A percentile compares a stretch with the other conserved stretches of the same genome.
These are phyloP conservation scores for Caenorhabditis imperialis DNA, from an alignment of 2,888 invertebrate genomes.

Conservation along the genomic window DNA sequence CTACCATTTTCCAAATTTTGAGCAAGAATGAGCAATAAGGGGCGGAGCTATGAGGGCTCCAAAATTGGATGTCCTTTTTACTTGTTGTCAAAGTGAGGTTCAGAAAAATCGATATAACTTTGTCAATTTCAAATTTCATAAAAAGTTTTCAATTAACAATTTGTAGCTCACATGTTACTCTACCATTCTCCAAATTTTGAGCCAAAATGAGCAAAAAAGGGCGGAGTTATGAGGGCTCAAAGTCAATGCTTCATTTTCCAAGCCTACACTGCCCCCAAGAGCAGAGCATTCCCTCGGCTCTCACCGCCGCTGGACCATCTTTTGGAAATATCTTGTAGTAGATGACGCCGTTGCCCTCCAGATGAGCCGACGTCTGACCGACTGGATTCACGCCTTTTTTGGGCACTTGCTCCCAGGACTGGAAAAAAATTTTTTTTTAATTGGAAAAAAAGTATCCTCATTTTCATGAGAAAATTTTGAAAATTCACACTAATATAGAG, in stretches of 20 bases:
- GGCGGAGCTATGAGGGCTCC: too few species aligned
- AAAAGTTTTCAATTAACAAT: too few species aligned
- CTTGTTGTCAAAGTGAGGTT: too few species aligned
- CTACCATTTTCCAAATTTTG: too few species aligned
- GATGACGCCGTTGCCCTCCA: constrained; percentile 35
- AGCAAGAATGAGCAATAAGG: too few species aligned
- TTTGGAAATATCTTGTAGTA: constrained; percentile 41
- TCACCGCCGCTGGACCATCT: constrained; percentile 26
- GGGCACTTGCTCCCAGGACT: constrained; percentile 32
- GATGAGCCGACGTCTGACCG: constrained; percentile 31
- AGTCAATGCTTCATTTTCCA: too few species aligned
- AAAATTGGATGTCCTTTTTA: too few species aligned
- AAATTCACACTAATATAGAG: neutral
- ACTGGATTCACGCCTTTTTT: constrained; percentile 15
- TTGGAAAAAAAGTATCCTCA: neutral
- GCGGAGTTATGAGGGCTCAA: too few species aligned
- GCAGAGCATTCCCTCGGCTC: constrained; percentile 37
- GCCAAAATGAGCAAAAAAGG: neutral
- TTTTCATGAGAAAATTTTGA: neutral
- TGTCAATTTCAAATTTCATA: too few species aligned
- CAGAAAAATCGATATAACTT: too few species aligned
- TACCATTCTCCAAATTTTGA: too few species aligned
- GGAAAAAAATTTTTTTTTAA: neutral
- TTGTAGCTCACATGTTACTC: too few species aligned
- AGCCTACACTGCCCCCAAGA: constrained; percentile 41